Conservation (phyloP, 2,888 invertebrate species). For the Aradus depressus region DNA sequence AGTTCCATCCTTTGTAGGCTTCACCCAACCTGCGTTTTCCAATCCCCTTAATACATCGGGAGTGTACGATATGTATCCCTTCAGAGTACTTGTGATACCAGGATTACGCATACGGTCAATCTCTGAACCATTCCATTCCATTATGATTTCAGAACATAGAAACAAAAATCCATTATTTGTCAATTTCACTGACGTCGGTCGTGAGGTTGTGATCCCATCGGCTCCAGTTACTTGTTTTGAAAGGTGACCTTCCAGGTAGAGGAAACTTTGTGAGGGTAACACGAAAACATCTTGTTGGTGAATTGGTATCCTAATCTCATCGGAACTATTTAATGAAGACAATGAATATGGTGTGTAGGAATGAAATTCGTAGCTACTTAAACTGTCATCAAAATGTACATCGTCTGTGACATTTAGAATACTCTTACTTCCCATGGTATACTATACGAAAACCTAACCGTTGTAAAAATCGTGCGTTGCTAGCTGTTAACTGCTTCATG, state of each 20-base stretch:
- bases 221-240: neutral
- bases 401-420: slow-evolving; percentile 6
- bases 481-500: neutral
- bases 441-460: neutral
- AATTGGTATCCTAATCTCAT: neutral
- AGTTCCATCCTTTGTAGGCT: too few species aligned
- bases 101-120: slow-evolving; percentile 3
- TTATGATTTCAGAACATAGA: slow-evolving; percentile 3
- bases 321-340: neutral
- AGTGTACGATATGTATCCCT: neutral
- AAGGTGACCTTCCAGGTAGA: neutral
- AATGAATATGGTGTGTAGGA: slow-evolving; percentile 32
- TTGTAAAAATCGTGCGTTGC: neutral
- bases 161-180: slow-evolving; percentile 2
- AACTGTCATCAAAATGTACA: slow-evolving; percentile 18
- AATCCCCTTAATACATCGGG: neutral
- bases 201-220: too few species aligned
- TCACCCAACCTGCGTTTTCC: neutral
- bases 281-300: neutral
- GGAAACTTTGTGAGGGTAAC: neutral
- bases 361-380: slow-evolving; percentile 22
- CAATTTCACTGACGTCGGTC: neutral
- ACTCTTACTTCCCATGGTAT: too few species aligned
- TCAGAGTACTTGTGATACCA: slow-evolving; percentile 4
- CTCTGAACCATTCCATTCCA: too few species aligned